A percentile compares a stretch with the other conserved stretches of the same genome.
Evolutionary conservation across 2,113 vertebrate species (phyloP).

Genomic region (Copsychus sechellarum): DNA sequence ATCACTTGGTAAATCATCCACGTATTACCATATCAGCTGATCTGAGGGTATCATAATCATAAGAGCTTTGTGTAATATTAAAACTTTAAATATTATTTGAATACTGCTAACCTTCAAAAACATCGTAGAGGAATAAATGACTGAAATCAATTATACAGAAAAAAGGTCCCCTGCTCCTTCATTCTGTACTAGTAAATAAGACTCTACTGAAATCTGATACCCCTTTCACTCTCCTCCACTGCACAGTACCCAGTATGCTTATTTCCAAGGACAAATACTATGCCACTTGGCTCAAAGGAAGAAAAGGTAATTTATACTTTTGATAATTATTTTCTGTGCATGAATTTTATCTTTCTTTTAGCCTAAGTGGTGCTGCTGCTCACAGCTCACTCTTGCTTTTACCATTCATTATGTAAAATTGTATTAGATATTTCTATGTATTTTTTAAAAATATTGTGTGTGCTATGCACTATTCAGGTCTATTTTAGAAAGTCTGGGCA

Average conservation of each 20-base stretch:
- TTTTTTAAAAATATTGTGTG: neutral
- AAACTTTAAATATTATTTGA: neutral
- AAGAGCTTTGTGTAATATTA: neutral
- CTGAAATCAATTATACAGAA: neutral
- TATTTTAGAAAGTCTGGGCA: neutral
- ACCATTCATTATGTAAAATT: neutral
- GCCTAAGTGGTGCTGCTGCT: neutral
- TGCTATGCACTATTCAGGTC: neutral
- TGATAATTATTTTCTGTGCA: neutral
- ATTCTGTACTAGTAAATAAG: neutral
- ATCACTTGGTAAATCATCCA: neutral
- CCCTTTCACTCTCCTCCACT: neutral
- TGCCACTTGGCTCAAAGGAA: neutral
- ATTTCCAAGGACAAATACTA: neutral
- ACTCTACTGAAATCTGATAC: neutral
- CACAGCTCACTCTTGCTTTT: neutral
- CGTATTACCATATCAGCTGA: neutral
- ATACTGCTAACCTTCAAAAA: neutral
- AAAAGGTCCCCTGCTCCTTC: neutral
- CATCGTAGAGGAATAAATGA: neutral
- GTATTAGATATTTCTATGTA: neutral
- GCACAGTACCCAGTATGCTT: neutral
- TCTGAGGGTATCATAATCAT: neutral
- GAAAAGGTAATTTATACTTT: neutral
- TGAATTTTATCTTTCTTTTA: neutral